phyloP scores from a whole-genome alignment of 2,888 invertebrate genomes.

The Rhabditoides inermis region DNA sequence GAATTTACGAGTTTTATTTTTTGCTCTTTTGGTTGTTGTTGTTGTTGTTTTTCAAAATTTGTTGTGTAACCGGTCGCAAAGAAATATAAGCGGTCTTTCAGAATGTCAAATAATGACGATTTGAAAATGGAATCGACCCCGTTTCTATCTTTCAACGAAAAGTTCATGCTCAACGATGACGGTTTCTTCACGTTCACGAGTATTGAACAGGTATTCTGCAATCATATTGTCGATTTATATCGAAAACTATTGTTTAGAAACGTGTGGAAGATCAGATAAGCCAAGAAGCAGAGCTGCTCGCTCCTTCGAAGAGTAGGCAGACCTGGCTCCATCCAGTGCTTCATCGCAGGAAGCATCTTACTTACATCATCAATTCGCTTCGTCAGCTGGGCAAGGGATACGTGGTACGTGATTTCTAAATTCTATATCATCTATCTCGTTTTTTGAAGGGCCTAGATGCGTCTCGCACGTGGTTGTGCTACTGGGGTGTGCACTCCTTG shows the following conservation, averaged over 20 bases:
- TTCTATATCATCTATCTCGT: not conserved
- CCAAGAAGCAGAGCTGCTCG: slow-evolving; percentile 10
- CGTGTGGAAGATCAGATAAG: slow-evolving; percentile 20
- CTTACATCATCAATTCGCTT: slow-evolving; percentile 17
- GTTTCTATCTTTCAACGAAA: slow-evolving; percentile 17
- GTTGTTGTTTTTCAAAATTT: too few relatives aligned
- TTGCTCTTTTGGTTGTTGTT: too few relatives aligned
- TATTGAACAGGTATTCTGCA: slow-evolving; percentile 28
- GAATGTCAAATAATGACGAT: too few relatives aligned
- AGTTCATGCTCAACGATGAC: slow-evolving; percentile 23
- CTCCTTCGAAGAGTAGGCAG: slow-evolving; percentile 11
- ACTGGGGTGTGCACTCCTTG: slow-evolving; percentile 88
- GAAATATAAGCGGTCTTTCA: too few relatives aligned
- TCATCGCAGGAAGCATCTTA: slow-evolving; percentile 14
- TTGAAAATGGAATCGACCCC: too few relatives aligned
- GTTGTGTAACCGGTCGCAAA: too few relatives aligned
- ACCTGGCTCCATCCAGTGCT: slow-evolving; percentile 7
- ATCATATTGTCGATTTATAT: not conserved
- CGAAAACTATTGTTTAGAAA: slow-evolving; percentile 8
- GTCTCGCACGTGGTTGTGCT: slow-evolving; percentile 90
- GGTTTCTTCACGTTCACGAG: slow-evolving; percentile 22
- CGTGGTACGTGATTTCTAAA: slow-evolving; percentile 4
- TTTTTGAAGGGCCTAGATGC: slow-evolving; percentile 69
- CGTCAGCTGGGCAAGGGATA: slow-evolving; percentile 15
- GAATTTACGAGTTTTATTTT: too few relatives aligned